These are phyloP conservation scores for Lapara coniferarum DNA, from an alignment of 2,888 invertebrate genomes.

Conservation along the genomic window DNA sequence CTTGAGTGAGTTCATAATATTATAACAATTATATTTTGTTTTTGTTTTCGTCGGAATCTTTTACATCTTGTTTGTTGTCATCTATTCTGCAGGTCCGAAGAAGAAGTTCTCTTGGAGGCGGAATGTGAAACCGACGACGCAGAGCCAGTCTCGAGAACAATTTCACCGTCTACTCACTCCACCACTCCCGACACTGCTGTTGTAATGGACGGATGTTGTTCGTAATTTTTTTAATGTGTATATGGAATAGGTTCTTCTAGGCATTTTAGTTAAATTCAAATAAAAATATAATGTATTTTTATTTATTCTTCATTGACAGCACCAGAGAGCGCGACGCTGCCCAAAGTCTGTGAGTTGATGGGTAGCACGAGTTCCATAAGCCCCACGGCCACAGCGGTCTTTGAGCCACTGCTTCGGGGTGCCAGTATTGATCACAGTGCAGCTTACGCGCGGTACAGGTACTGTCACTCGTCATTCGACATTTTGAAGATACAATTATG, in stretches of 20 bases:
- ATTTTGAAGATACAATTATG: neutral
- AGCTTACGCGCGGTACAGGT: conserved; percentile 90
- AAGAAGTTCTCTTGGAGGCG: neutral
- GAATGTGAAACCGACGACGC: conserved; percentile 15
- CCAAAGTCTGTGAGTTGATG: neutral
- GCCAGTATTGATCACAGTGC: conserved; percentile 86
- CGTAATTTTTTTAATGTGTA: neutral
- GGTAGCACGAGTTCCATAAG: conserved; percentile 28
- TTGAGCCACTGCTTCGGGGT: neutral
- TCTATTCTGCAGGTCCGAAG: conserved; percentile 8
- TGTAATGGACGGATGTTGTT: neutral
- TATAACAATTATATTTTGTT: no score
- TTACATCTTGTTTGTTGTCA: no score
- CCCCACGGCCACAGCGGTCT: conserved; percentile 14
- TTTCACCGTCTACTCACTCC: conserved; percentile 6
- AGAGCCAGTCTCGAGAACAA: conserved; percentile 38
- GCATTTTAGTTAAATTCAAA: neutral
- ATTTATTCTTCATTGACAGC: neutral
- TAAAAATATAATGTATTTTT: no score
- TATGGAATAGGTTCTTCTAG: neutral
- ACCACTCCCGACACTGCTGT: conserved; percentile 11
- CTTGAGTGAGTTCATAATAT: conserved; percentile 85
- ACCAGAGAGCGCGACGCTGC: neutral
- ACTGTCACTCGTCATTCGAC: neutral
- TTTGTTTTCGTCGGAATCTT: no score